phyloP scores from a whole-genome alignment of 2,113 vertebrate genomes.

The Xiphias gladius region DNA sequence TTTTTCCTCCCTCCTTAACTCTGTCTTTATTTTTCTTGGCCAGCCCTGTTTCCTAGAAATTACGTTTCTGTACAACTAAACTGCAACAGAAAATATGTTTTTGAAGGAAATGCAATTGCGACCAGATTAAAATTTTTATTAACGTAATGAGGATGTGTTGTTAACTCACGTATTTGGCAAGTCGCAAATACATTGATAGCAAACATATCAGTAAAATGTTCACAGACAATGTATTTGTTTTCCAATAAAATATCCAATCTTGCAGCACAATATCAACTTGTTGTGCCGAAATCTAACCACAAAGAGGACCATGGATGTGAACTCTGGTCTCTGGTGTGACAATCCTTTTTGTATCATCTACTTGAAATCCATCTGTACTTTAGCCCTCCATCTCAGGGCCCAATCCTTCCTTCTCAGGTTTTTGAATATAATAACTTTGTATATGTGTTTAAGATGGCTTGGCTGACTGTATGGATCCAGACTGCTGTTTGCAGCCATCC shows the following conservation, averaged over 20 bases:
- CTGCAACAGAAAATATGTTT: no score
- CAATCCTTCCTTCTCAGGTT: neutral
- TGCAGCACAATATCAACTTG: no score
- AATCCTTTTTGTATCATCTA: neutral
- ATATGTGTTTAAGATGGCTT: constrained; percentile 89
- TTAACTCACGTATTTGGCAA: neutral
- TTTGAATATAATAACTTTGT: neutral
- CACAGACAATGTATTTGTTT: no score
- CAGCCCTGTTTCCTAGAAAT: neutral
- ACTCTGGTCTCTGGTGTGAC: no score
- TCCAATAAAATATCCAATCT: no score
- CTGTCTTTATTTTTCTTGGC: constrained; percentile 14
- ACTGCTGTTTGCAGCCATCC: constrained; percentile 95
- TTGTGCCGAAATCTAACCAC: no score
- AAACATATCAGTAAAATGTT: no score
- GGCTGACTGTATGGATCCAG: constrained; percentile 96
- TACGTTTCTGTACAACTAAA: no score
- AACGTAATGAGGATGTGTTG: neutral
- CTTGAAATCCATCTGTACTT: neutral
- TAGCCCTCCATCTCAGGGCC: neutral
- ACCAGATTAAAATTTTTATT: neutral
- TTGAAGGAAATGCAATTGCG: neutral
- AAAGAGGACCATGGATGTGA: no score
- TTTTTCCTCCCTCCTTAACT: neutral
- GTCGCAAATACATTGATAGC: neutral